These are phyloP conservation scores for Leucophenga varia DNA, from an alignment of 1,140 invertebrate species.

Conservation along the genomic window DNA sequence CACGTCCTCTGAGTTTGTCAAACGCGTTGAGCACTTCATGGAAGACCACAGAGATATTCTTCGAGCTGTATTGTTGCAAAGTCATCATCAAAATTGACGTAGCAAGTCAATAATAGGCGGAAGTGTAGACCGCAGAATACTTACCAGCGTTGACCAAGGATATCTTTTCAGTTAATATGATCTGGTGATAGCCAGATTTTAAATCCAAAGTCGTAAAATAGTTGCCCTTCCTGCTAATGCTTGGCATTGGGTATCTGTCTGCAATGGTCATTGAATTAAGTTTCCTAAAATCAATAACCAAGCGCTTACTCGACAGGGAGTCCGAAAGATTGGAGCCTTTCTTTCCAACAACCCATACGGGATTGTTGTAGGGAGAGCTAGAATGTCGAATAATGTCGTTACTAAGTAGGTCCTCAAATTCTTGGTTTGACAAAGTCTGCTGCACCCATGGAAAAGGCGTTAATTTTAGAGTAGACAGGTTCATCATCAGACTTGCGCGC, in stretches of 20 bases:
- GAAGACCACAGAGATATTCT: conserved; percentile 4
- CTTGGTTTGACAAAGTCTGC: conserved; percentile 23
- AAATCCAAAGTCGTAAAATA: conserved; percentile 12
- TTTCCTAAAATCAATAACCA: conserved; percentile 3
- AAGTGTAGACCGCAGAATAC: conserved; percentile 7
- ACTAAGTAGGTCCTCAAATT: conserved; percentile 21
- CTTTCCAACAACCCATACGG: no score
- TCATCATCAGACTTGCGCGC: no score
- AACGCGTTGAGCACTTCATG: conserved; percentile 8
- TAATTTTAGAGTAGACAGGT: conserved; percentile 23
- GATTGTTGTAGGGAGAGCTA: no score
- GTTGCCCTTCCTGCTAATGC: conserved; percentile 3
- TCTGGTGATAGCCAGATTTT: conserved; percentile 7
- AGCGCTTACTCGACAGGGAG: neutral
- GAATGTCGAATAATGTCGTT: no score
- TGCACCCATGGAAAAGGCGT: conserved; percentile 21
- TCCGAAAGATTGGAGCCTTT: conserved; percentile 2
- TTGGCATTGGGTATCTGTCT: conserved; percentile 9
- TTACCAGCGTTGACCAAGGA: conserved; percentile 10
- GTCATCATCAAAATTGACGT: conserved; percentile 22
- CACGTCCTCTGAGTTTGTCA: conserved; percentile 18
- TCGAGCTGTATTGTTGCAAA: neutral
- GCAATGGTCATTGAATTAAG: conserved; percentile 1
- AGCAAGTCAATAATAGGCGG: conserved; percentile 6
- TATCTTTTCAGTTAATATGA: conserved; percentile 7